These are phyloP conservation scores for Menidia menidia DNA, from an alignment of 2,797 vertebrate genomes.

Conservation along the genomic window DNA sequence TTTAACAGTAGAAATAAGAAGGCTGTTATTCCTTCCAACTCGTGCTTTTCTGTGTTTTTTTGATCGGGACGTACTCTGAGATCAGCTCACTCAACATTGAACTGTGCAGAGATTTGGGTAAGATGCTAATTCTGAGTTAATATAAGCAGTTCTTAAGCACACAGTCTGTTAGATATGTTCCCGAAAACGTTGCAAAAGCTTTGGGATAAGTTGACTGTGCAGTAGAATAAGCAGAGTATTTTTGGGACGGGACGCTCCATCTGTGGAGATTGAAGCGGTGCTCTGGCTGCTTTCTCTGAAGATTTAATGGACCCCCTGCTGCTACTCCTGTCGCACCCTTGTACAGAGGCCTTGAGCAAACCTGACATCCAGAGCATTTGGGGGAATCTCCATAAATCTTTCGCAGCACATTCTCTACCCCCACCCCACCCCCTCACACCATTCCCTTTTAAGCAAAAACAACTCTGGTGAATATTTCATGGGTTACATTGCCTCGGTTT, in stretches of 20 bases:
- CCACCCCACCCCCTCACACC: background rate
- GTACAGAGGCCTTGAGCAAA: slow-evolving; percentile 58
- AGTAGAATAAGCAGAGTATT: slow-evolving; percentile 33
- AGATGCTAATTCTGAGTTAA: too few relatives aligned
- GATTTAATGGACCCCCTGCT: slow-evolving; percentile 73
- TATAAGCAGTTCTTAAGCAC: too few relatives aligned
- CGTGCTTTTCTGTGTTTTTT: too few relatives aligned
- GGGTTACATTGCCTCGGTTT: slow-evolving; percentile 73
- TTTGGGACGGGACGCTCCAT: slow-evolving; percentile 19
- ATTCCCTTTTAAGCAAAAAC: slow-evolving; percentile 64
- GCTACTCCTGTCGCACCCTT: slow-evolving; percentile 17
- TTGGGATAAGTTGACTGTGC: slow-evolving; percentile 23
- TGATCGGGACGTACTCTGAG: too few relatives aligned
- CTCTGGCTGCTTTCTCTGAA: slow-evolving; percentile 60
- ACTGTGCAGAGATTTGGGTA: too few relatives aligned
- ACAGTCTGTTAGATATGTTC: too few relatives aligned
- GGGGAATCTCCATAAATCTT: slow-evolving; percentile 45
- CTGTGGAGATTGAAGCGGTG: slow-evolving; percentile 21
- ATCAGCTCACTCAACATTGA: too few relatives aligned
- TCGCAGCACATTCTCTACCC: slow-evolving; percentile 24
- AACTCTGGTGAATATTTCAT: slow-evolving; percentile 79
- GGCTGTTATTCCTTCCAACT: too few relatives aligned
- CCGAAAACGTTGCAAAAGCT: slow-evolving; percentile 1
- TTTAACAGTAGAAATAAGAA: too few relatives aligned
- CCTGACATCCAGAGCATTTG: slow-evolving; percentile 69